Evolutionary conservation across 2,888 invertebrate genomes (phyloP).

Genomic region (Amblyteles armatorius): DNA sequence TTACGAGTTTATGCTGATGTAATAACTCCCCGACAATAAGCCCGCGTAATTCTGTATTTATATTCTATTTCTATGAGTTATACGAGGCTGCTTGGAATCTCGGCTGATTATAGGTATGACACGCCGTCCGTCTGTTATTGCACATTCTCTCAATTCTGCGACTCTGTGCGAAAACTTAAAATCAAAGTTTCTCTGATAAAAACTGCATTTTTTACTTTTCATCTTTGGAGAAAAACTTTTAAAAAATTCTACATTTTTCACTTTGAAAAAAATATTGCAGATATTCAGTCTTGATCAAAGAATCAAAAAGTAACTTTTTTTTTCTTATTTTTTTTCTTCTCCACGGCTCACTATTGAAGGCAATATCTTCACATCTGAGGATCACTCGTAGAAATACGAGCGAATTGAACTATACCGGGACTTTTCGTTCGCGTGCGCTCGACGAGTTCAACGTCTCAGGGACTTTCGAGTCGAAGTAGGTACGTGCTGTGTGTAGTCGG

Average conservation of each 20-base stretch:
- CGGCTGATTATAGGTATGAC: conserved; percentile 42
- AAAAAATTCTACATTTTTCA: neutral
- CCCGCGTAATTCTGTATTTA: conserved; percentile 12
- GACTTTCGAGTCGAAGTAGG: conserved; percentile 48
- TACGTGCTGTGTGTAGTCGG: conserved; percentile 45
- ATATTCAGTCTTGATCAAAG: neutral
- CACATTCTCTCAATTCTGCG: conserved; percentile 1
- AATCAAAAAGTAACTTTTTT: neutral
- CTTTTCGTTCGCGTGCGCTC: conserved; percentile 18
- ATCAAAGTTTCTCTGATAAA: neutral
- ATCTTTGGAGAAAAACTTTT: neutral
- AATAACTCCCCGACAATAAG: conserved; percentile 38
- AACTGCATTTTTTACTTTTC: neutral
- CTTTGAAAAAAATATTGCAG: neutral
- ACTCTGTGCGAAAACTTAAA: neutral
- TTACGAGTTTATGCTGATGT: conserved; percentile 50
- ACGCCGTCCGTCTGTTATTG: neutral
- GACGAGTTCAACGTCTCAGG: conserved; percentile 58
- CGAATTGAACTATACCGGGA: conserved; percentile 24
- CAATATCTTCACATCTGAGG: neutral
- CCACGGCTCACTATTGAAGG: neutral
- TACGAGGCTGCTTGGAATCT: conserved; percentile 38
- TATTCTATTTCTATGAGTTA: conserved; percentile 57
- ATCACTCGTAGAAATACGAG: conserved; percentile 19
- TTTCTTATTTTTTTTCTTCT: neutral